Conservation (phyloP, 1,140 invertebrate genomes). For the Bombus breviceps region DNA sequence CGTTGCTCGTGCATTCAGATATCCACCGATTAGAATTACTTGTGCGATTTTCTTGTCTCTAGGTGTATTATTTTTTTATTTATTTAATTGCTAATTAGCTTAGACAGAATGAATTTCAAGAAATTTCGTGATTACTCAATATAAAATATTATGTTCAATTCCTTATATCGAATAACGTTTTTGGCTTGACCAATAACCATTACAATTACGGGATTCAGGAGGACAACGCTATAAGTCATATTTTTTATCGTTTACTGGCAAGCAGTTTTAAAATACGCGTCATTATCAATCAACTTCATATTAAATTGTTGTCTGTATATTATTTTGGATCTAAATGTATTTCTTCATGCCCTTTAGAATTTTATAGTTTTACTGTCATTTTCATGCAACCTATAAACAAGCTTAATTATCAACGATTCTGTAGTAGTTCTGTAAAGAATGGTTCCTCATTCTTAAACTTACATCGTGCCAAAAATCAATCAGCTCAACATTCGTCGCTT, state of each 20-base stretch:
- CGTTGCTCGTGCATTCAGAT: conserved; percentile 7
- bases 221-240: too few relatives aligned
- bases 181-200: too few relatives aligned
- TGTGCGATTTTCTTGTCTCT: neutral
- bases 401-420: conserved; percentile 70
- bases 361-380: neutral
- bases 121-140: neutral
- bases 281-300: too few relatives aligned
- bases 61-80: neutral
- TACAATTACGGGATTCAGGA: too few relatives aligned
- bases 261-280: too few relatives aligned
- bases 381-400: conserved; percentile 19
- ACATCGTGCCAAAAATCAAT: conserved; percentile 24
- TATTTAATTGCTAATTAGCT: too few relatives aligned
- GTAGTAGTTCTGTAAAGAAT: conserved; percentile 69
- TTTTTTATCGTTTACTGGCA: too few relatives aligned
- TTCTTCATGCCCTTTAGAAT: conserved; percentile 45
- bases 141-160: neutral
- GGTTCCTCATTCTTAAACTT: conserved; percentile 5
- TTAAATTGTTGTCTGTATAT: neutral
- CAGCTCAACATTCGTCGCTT: neutral
- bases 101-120: neutral
- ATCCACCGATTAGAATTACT: neutral
- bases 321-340: neutral
- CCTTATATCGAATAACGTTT: too few relatives aligned